Base-by-base conservation (phyloP, 2,888 invertebrate species). In the Drosophila anomelani region DNA sequence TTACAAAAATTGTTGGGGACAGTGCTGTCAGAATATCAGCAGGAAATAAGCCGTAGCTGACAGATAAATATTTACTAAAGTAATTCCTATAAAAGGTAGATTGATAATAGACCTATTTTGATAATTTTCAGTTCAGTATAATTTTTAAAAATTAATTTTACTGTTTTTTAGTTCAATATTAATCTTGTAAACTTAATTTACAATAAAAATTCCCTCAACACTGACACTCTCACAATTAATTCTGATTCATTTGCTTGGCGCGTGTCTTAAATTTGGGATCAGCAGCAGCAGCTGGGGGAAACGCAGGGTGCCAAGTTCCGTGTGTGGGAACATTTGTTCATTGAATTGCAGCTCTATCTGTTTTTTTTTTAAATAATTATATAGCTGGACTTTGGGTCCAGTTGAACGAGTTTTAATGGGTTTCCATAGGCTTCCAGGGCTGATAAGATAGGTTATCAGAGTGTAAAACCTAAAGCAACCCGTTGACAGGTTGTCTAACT, bases 381-480 rank as follows among this genome's bases (percentile, higher is more conserved):
- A n/a, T n/a, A 9, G 10, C 34, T 43, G 66, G 56, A 68, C 68
- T 68, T 66, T 68, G 64, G n/a, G 47, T 36, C 57, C 26, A 41
- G 34, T 29, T 62, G 20, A 38, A 32, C 38, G n/a, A 34, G 62
- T 62, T 54, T 20, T 41, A 56, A 66, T 66, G 34, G n/a, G 54
- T 55, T 62, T 55, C 47, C 39, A 20, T n/a, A 39, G 55, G 17
- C 60, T 26, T 8, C 15, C 9, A 13, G 8, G 3, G 15, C 12
- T 64, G 64, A 64, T 64, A 61, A 64, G 61, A 64, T 61, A 61
- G 64, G 64, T 64, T 64, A 64, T 64, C 64, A n/a, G 12, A 3
- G 49, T 36, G 49, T 12, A 26, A 63, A 49, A 60, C 61, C 57
- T 61, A 61, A 34, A 56, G 43, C 61, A 61, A 61, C 61, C 32